A percentile compares a stretch with the other conserved stretches of the same genome.
Evolutionary conservation across 1,140 invertebrate species (phyloP).

Genomic region (Maniola jurtina): DNA sequence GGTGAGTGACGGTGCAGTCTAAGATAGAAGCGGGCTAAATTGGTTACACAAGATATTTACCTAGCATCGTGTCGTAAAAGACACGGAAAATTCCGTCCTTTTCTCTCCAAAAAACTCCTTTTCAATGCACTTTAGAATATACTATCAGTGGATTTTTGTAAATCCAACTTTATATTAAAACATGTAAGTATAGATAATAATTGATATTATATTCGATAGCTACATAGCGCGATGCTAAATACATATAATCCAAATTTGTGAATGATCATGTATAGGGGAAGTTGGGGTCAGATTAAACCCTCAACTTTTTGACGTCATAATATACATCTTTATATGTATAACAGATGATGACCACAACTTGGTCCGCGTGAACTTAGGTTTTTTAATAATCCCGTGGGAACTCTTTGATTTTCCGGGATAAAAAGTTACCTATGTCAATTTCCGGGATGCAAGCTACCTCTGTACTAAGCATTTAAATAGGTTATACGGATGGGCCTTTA

Average conservation of each 20-base stretch:
- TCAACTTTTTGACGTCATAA: too few species aligned
- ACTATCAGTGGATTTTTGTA: not conserved
- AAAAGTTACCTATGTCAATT: too few species aligned
- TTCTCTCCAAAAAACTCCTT: not conserved
- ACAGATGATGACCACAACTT: too few species aligned
- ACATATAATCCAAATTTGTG: not conserved
- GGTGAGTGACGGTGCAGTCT: too few species aligned
- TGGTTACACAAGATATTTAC: not conserved
- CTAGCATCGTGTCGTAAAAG: not conserved
- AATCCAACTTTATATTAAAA: not conserved
- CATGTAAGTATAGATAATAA: not conserved
- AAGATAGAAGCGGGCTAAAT: too few species aligned
- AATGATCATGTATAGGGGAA: not conserved
- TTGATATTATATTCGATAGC: not conserved
- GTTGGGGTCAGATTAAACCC: not conserved
- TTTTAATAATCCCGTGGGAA: too few species aligned
- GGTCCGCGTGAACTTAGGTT: too few species aligned
- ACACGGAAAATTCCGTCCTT: not conserved
- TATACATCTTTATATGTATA: too few species aligned
- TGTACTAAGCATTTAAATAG: too few species aligned
- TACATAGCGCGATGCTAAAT: not conserved
- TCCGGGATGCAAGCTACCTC: too few species aligned
- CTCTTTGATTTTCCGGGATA: too few species aligned
- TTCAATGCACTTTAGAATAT: not conserved
- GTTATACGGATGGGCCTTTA: too few species aligned